Conservation (phyloP, 2,113 vertebrate genomes). For the Synodontis membranacea region DNA sequence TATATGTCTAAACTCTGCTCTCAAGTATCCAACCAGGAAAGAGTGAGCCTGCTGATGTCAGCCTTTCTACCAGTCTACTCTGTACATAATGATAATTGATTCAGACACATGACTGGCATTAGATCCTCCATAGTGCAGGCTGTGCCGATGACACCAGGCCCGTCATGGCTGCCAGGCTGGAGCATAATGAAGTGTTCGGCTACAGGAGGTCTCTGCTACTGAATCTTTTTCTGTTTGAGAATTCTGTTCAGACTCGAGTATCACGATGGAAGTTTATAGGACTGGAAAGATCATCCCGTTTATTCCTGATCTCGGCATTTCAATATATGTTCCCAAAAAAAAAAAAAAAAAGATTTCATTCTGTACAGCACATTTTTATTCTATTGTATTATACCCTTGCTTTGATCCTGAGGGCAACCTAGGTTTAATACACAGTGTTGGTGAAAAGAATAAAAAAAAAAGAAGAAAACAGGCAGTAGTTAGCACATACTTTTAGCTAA, state of each 20-base stretch:
- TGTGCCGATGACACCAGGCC: conserved; percentile 40
- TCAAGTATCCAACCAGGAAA: conserved; percentile 42
- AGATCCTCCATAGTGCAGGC: conserved; percentile 56
- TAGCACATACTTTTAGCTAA: conserved; percentile 46
- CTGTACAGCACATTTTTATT: neutral
- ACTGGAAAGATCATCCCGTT: too few species aligned
- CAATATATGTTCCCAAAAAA: neutral
- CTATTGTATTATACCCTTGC: neutral
- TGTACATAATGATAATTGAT: conserved; percentile 60
- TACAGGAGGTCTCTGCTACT: conserved; percentile 7
- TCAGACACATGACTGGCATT: conserved; percentile 55
- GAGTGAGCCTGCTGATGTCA: conserved; percentile 58
- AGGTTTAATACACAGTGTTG: neutral
- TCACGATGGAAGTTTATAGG: neutral
- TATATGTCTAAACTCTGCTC: conserved; percentile 26
- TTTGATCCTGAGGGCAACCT: neutral
- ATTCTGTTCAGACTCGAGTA: neutral
- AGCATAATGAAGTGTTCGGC: conserved; percentile 53
- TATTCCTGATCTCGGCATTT: neutral
- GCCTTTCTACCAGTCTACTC: conserved; percentile 35
- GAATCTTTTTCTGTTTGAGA: neutral
- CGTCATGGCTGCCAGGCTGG: conserved; percentile 38
- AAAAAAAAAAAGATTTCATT: too few species aligned
- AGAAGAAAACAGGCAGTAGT: conserved; percentile 29
- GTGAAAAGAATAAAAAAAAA: conserved; percentile 53